These are phyloP conservation scores for Balearica regulorum DNA, from an alignment of 2,797 vertebrate genomes.

Conservation along the genomic window DNA sequence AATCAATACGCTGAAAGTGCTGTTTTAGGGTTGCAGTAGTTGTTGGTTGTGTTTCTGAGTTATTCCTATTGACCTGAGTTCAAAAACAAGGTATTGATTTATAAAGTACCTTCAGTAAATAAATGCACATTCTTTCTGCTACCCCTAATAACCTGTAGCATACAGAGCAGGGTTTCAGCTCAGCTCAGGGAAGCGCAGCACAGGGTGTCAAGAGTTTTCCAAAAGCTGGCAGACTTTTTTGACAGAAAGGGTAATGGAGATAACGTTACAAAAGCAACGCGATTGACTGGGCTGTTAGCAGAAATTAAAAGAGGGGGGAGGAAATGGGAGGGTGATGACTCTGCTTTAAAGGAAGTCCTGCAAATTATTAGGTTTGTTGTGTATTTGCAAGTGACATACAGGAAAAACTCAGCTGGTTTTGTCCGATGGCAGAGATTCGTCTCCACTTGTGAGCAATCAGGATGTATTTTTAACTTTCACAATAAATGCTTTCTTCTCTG, in stretches of 20 bases:
- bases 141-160: constrained; percentile 63
- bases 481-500: background rate
- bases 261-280: fast-evolving
- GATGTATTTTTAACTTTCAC: background rate
- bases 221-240: background rate
- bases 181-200: background rate
- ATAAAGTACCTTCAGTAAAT: constrained; percentile 78
- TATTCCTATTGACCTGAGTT: constrained; percentile 77
- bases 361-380: background rate
- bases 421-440: background rate
- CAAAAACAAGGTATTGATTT: constrained; percentile 78
- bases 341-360: background rate
- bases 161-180: constrained; percentile 16
- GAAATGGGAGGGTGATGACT: background rate
- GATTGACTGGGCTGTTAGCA: background rate
- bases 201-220: background rate
- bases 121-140: constrained; percentile 69
- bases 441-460: background rate
- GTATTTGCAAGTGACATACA: background rate
- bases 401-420: background rate
- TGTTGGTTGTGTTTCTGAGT: constrained; percentile 75
- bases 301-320: background rate
- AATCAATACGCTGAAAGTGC: constrained; percentile 73
- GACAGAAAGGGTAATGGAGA: background rate
- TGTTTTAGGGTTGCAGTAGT: constrained; percentile 72